Evolutionary conservation across 1,140 invertebrate species (phyloP).

Genomic region (Nebria ingens): DNA sequence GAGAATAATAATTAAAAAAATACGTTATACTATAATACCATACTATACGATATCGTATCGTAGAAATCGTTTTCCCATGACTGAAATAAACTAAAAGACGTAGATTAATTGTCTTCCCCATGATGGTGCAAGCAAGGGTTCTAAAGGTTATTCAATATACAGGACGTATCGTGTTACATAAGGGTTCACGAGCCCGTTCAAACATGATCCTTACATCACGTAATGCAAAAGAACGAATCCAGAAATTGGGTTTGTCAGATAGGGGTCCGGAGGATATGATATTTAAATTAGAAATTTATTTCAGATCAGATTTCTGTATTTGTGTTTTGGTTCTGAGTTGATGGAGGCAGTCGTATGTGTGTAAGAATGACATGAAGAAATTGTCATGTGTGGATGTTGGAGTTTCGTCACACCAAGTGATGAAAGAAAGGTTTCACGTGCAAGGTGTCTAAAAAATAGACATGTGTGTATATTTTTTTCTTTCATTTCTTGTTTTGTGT

Average conservation of each 20-base stretch:
- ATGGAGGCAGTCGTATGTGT: background rate
- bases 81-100: constrained; percentile 9
- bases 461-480: no score
- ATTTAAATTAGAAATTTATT: constrained; percentile 9
- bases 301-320: constrained; percentile 1
- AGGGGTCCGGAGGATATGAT: constrained; percentile 1
- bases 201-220: background rate
- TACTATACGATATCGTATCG: no score
- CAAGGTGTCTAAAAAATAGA: background rate
- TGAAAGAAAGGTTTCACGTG: background rate
- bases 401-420: background rate
- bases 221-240: background rate
- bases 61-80: constrained; percentile 7
- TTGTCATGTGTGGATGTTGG: no score
- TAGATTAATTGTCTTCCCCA: constrained; percentile 8
- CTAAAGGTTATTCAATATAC: constrained; percentile 7
- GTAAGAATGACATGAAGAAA: background rate
- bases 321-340: background rate
- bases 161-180: constrained; percentile 6
- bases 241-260: background rate
- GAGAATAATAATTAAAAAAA: no score
- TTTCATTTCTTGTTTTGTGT: no score
- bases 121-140: background rate
- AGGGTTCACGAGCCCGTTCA: background rate
- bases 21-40: no score